Percentiles rank a stretch among this genome's conserved stretches.
Evolutionary conservation across 2,113 vertebrate species (phyloP).

Genomic region (Anguilla japonica): DNA sequence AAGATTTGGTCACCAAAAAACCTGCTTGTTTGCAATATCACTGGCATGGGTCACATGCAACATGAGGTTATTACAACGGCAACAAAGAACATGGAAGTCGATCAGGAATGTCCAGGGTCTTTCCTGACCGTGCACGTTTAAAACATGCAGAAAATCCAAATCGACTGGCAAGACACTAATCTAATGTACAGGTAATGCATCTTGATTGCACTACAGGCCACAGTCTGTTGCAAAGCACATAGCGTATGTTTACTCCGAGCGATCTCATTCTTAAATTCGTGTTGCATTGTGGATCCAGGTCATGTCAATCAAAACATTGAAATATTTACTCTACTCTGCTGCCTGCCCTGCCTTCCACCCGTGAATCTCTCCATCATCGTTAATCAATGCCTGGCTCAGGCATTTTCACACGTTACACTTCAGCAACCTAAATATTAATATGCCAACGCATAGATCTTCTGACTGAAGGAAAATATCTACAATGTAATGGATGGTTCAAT

Average conservation of each 20-base stretch:
- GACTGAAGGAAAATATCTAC: not conserved
- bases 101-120: no score
- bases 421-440: constrained; percentile 1
- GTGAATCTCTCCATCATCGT: not conserved
- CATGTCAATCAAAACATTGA: not conserved
- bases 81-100: no score
- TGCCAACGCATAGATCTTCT: not conserved
- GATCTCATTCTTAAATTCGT: not conserved
- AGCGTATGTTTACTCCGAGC: not conserved
- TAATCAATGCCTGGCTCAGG: not conserved
- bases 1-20: not conserved
- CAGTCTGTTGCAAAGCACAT: not conserved
- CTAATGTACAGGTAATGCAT: not conserved
- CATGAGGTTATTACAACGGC: not conserved
- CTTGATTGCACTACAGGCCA: not conserved
- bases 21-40: not conserved
- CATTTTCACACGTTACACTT: not conserved
- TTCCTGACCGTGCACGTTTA: no score
- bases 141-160: no score
- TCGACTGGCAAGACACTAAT: no score
- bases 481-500: constrained; percentile 2
- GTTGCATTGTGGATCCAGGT: not conserved
- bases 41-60: not conserved
- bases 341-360: not conserved
- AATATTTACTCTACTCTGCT: not conserved